These are phyloP conservation scores for Sciurus niger DNA, from an alignment of 2,113 vertebrate genomes.

Conservation along the genomic window DNA sequence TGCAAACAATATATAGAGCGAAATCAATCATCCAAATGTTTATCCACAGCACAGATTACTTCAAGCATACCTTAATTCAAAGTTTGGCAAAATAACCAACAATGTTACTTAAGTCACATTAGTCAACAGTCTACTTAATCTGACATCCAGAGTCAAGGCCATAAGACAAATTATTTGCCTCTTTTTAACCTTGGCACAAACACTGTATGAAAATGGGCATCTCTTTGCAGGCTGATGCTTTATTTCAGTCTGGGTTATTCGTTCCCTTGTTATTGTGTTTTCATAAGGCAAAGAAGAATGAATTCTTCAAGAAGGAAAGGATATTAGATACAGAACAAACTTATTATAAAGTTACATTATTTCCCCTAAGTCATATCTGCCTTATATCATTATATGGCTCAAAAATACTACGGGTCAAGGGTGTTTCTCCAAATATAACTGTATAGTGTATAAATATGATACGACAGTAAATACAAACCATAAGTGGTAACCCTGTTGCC, in stretches of 20 bases:
- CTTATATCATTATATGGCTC: neutral
- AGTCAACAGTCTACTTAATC: slow-evolving; percentile 25
- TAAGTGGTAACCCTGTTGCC: neutral
- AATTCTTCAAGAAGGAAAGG: slow-evolving; percentile 25
- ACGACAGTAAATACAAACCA: neutral
- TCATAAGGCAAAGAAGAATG: slow-evolving; percentile 26
- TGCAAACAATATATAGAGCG: neutral
- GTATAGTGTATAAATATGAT: neutral
- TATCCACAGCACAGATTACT: neutral
- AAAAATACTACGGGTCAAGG: slow-evolving; percentile 8
- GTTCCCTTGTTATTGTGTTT: neutral
- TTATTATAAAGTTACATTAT: slow-evolving; percentile 42
- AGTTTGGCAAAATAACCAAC: slow-evolving; percentile 17
- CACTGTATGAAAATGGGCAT: slow-evolving; percentile 3
- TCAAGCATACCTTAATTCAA: neutral
- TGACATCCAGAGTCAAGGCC: slow-evolving; percentile 27
- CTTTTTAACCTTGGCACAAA: slow-evolving; percentile 37
- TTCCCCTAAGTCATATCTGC: neutral
- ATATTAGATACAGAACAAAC: neutral
- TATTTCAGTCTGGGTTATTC: slow-evolving; percentile 12
- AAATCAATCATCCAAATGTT: slow-evolving; percentile 1
- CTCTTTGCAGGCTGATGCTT: neutral
- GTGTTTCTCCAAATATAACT: slow-evolving; percentile 7
- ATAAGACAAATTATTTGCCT: slow-evolving; percentile 57
- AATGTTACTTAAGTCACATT: neutral